Conservation (phyloP, 2,797 vertebrate genomes). For the Holocentrus rufus region DNA sequence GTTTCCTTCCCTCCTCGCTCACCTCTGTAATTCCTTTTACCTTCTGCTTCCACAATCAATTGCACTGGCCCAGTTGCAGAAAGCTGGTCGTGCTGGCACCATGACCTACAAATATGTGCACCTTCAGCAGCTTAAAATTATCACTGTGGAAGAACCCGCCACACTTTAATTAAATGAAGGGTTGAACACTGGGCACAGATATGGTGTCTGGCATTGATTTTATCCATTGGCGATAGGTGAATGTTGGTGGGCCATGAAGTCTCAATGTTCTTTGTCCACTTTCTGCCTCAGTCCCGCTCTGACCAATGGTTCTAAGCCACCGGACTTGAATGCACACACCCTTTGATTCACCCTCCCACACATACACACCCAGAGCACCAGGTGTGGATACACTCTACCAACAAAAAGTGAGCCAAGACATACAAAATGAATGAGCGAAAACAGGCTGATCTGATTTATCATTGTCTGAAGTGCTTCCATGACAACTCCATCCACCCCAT, state of each 20-base stretch:
- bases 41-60: constrained; percentile 59
- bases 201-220: constrained; percentile 27
- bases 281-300: constrained; percentile 32
- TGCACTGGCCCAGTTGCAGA: constrained; percentile 66
- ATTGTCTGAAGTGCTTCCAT: constrained; percentile 27
- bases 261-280: constrained; percentile 18
- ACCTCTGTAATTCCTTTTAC: constrained; percentile 47
- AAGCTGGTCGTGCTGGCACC: constrained; percentile 60
- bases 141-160: constrained; percentile 22
- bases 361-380: constrained; percentile 7
- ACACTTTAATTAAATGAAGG: constrained; percentile 28
- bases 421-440: neutral
- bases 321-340: constrained; percentile 34
- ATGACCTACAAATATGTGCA: constrained; percentile 68
- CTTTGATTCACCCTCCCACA: constrained; percentile 7
- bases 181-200: constrained; percentile 2
- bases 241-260: constrained; percentile 21
- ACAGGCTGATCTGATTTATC: constrained; percentile 25
- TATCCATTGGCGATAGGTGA: constrained; percentile 23
- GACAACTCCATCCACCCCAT: constrained; percentile 9
- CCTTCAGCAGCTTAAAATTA: constrained; percentile 31
- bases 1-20: constrained; percentile 24
- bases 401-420: neutral
- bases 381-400: neutral
- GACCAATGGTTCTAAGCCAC: constrained; percentile 6